Percentiles rank a stretch among this genome's conserved stretches.
Evolutionary conservation across 2,113 vertebrate species (phyloP).

Genomic region (Calypte anna): DNA sequence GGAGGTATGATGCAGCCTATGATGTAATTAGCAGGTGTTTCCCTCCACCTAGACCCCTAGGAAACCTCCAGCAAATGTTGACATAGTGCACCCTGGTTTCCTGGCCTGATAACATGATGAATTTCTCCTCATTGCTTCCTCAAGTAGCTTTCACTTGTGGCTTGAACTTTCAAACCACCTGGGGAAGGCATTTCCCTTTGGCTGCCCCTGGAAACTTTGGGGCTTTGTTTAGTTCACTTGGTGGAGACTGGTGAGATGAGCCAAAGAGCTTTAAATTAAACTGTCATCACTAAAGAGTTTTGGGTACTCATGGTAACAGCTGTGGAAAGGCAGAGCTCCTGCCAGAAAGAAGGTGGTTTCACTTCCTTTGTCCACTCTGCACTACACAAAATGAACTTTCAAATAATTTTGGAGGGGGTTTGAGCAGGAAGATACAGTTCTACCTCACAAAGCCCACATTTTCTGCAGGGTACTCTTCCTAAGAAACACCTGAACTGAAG

Average conservation of each 20-base stretch:
- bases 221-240: neutral
- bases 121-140: neutral
- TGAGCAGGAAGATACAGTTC: neutral
- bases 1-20: neutral
- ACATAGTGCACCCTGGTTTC: neutral
- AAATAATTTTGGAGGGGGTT: neutral
- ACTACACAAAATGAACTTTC: neutral
- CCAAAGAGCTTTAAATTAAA: neutral
- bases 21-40: neutral
- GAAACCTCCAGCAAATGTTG: neutral
- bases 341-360: neutral
- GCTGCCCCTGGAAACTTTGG: neutral
- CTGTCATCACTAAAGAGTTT: neutral
- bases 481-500: neutral
- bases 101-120: neutral
- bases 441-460: neutral
- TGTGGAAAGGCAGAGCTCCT: neutral
- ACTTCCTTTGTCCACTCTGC: neutral
- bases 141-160: neutral
- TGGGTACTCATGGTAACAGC: neutral
- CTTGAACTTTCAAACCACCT: neutral
- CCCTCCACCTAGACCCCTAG: neutral
- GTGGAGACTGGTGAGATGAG: neutral
- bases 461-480: neutral
- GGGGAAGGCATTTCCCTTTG: neutral